These are phyloP conservation scores for Oxystoma pomonae DNA, from an alignment of 2,888 invertebrate species.

Conservation along the genomic window DNA sequence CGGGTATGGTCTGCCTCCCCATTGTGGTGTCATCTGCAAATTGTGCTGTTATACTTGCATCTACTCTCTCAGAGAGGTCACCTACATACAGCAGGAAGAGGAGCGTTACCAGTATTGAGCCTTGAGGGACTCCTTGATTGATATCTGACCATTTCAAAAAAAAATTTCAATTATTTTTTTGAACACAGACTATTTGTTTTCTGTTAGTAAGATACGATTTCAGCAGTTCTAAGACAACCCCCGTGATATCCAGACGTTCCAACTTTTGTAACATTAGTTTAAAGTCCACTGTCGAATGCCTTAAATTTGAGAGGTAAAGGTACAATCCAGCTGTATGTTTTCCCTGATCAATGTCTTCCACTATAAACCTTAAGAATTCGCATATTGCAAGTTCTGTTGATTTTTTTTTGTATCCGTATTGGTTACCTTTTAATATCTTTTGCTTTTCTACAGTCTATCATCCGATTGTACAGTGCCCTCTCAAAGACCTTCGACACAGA, in stretches of 20 bases:
- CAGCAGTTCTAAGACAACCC: neutral
- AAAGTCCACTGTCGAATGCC: neutral
- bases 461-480: too few species aligned
- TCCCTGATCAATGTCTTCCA: neutral
- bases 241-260: neutral
- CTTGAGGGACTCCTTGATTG: neutral
- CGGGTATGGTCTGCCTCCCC: too few species aligned
- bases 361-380: neutral
- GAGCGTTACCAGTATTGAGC: neutral
- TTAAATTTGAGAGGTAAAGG: neutral
- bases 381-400: neutral
- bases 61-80: neutral
- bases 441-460: too few species aligned
- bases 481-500: too few species aligned
- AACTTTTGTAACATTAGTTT: neutral
- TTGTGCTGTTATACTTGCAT: too few species aligned
- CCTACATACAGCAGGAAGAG: neutral
- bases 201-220: neutral
- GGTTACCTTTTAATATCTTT: too few species aligned
- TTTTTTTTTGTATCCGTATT: too few species aligned
- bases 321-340: neutral
- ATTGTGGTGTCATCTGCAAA: too few species aligned
- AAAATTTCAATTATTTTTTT: neutral
- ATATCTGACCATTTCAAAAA: neutral
- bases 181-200: neutral